Conservation (phyloP, 2,888 invertebrate genomes). For the Hofmannophila pseudospretella region DNA sequence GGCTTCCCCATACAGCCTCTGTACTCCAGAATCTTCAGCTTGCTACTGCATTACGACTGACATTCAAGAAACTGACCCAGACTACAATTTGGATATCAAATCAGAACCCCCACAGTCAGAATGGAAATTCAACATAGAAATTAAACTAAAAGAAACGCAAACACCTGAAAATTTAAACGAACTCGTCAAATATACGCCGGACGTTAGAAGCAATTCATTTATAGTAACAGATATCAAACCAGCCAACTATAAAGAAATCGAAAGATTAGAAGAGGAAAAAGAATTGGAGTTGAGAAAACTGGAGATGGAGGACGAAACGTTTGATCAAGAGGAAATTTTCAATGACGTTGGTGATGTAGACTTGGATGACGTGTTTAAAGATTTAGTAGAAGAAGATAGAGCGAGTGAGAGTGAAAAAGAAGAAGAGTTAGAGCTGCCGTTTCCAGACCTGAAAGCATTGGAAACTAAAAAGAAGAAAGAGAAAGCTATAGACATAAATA, state of each 20-base stretch:
- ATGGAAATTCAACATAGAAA: background rate
- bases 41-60: background rate
- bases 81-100: background rate
- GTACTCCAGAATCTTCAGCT: background rate
- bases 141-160: background rate
- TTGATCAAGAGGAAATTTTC: background rate
- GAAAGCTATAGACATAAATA: too few relatives aligned
- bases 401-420: background rate
- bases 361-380: conserved; percentile 17
- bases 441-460: too few relatives aligned
- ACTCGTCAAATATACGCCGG: background rate
- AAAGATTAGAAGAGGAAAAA: background rate
- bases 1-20: background rate
- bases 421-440: background rate
- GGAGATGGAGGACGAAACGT: background rate
- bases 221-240: conserved; percentile 4
- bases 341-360: conserved; percentile 5
- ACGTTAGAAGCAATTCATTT: background rate
- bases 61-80: background rate
- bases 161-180: background rate
- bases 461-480: too few relatives aligned
- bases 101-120: background rate
- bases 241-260: conserved; percentile 2
- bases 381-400: conserved; percentile 5
- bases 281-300: background rate